Percentiles rank a stretch among this genome's conserved stretches.
phyloP scores from a whole-genome alignment of 2,113 vertebrate species.

The Pipa parva region DNA sequence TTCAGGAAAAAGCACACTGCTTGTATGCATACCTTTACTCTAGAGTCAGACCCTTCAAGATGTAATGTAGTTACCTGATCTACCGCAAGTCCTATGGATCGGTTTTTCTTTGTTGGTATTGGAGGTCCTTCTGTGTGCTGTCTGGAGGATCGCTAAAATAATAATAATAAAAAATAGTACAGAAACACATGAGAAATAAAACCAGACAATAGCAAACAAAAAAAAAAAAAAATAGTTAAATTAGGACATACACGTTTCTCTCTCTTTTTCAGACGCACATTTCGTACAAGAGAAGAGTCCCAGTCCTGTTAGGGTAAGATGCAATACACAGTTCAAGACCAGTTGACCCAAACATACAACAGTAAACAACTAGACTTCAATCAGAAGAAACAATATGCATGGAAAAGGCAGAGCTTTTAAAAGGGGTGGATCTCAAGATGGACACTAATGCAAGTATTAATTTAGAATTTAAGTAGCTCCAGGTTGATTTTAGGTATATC shows the following conservation, averaged over 20 bases:
- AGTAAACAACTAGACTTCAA: too few relatives aligned
- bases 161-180: neutral
- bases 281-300: conserved; percentile 84
- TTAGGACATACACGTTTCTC: conserved; percentile 79
- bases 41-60: too few relatives aligned
- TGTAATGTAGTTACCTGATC: conserved; percentile 68
- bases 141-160: conserved; percentile 80
- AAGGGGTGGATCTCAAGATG: too few relatives aligned
- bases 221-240: neutral
- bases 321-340: too few relatives aligned
- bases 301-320: conserved; percentile 90
- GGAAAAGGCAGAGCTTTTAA: too few relatives aligned
- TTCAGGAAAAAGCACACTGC: too few relatives aligned
- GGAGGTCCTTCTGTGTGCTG: conserved; percentile 82
- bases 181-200: neutral
- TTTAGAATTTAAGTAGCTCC: too few relatives aligned
- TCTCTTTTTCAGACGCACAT: conserved; percentile 83
- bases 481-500: too few relatives aligned
- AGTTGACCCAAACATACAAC: too few relatives aligned
- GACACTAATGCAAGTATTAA: too few relatives aligned
- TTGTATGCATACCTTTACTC: too few relatives aligned
- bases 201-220: neutral
- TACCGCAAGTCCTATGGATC: conserved; percentile 73
- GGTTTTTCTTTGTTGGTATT: conserved; percentile 74
- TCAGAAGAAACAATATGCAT: too few relatives aligned